These are phyloP conservation scores for Pachymerium ferrugineum DNA, from an alignment of 2,888 invertebrate genomes.

Conservation along the genomic window DNA sequence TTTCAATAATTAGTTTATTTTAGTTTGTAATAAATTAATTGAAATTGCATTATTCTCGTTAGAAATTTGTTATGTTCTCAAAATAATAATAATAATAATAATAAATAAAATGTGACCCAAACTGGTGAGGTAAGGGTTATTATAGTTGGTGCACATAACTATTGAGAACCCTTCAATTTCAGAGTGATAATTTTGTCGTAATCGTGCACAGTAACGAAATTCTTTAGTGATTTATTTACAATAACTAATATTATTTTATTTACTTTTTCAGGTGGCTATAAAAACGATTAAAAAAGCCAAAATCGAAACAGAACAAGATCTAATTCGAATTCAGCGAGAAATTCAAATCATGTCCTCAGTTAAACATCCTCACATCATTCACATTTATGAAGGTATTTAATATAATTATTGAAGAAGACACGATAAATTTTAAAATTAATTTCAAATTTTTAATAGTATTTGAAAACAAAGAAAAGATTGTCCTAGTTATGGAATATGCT, in stretches of 20 bases:
- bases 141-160: too few species aligned
- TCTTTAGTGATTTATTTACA: too few species aligned
- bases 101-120: too few species aligned
- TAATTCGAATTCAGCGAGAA: slow-evolving; percentile 90
- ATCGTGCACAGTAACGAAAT: too few species aligned
- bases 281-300: slow-evolving; percentile 97
- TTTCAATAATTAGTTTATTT: too few species aligned
- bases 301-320: slow-evolving; percentile 93
- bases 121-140: too few species aligned
- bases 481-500: slow-evolving; percentile 98
- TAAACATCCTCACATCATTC: slow-evolving; percentile 97
- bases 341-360: slow-evolving; percentile 99
- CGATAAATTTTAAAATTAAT: not conserved
- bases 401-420: not conserved
- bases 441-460: slow-evolving; percentile 63
- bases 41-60: too few species aligned
- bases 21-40: too few species aligned
- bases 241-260: not conserved
- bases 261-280: slow-evolving; percentile 68
- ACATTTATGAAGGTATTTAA: slow-evolving; percentile 93
- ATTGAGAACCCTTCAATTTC: too few species aligned
- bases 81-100: too few species aligned
- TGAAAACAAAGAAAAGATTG: slow-evolving; percentile 98
- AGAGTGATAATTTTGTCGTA: too few species aligned
- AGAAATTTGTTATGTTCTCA: too few species aligned